Conservation (phyloP, 2,113 vertebrate genomes). For the Eclectus roratus region DNA sequence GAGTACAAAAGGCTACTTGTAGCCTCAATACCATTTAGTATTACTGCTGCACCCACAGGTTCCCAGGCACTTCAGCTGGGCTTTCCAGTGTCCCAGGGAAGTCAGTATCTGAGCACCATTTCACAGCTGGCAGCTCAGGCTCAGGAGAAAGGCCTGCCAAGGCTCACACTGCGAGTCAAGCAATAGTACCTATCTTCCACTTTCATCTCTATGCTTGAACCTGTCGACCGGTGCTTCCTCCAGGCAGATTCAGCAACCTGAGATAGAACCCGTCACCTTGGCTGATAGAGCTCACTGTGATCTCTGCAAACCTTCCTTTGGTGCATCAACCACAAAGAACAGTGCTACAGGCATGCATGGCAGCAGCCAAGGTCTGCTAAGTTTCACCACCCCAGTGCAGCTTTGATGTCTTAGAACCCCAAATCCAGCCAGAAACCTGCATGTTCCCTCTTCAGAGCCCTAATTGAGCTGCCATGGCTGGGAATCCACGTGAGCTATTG, state of each 20-base stretch:
- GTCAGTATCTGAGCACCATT: neutral
- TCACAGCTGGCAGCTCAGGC: neutral
- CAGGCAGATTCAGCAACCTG: constrained; percentile 3
- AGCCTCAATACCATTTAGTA: neutral
- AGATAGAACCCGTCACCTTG: neutral
- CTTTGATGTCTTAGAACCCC: neutral
- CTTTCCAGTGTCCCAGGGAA: neutral
- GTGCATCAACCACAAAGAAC: neutral
- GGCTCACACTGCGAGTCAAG: neutral
- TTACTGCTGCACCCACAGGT: neutral
- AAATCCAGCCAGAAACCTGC: neutral
- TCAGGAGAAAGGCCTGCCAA: neutral
- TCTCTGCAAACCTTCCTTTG: constrained; percentile 17
- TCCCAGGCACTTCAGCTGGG: neutral
- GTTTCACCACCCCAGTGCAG: neutral
- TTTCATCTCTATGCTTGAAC: constrained; percentile 31
- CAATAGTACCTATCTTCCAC: neutral
- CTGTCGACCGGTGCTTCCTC: neutral
- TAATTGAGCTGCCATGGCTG: neutral
- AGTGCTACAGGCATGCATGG: neutral
- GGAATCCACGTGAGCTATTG: neutral
- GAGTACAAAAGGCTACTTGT: neutral
- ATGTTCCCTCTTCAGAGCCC: neutral
- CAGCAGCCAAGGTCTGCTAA: neutral
- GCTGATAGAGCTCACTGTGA: neutral